Conservation (phyloP, 2,113 vertebrate genomes). For the Fregata magnificens region DNA sequence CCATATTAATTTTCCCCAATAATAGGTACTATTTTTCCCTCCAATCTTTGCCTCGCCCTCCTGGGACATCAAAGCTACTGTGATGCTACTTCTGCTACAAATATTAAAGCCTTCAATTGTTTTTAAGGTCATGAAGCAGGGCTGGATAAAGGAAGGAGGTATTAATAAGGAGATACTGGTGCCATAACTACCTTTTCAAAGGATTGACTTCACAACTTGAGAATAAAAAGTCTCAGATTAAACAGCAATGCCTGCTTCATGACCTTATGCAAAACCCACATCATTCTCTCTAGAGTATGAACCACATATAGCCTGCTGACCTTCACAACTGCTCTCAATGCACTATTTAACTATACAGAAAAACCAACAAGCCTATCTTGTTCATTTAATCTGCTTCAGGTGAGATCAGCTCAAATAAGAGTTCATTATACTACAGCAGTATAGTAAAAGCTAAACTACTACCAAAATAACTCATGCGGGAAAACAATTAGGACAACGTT, state of each 20-base stretch:
- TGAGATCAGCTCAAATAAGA: not conserved
- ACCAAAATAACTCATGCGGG: not conserved
- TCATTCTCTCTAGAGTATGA: not conserved
- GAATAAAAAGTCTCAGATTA: not conserved
- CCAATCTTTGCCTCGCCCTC: not conserved
- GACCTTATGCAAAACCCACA: not conserved
- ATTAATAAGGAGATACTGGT: not conserved
- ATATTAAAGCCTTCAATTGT: not conserved
- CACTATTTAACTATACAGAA: not conserved
- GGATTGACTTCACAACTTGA: not conserved
- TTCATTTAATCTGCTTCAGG: not conserved
- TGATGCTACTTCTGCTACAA: not conserved
- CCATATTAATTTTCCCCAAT: not conserved
- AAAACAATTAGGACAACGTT: not conserved
- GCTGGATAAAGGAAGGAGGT: not conserved
- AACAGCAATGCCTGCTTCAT: not conserved
- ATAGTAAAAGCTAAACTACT: not conserved
- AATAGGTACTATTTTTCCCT: not conserved
- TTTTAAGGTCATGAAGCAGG: not conserved
- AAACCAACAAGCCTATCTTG: not conserved
- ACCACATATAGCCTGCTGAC: not conserved
- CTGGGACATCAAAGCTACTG: not conserved
- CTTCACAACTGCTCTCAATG: not conserved
- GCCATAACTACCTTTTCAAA: not conserved
- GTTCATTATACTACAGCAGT: not conserved